phyloP scores from a whole-genome alignment of 2,797 vertebrate species.

The Cirrhinus molitorella region DNA sequence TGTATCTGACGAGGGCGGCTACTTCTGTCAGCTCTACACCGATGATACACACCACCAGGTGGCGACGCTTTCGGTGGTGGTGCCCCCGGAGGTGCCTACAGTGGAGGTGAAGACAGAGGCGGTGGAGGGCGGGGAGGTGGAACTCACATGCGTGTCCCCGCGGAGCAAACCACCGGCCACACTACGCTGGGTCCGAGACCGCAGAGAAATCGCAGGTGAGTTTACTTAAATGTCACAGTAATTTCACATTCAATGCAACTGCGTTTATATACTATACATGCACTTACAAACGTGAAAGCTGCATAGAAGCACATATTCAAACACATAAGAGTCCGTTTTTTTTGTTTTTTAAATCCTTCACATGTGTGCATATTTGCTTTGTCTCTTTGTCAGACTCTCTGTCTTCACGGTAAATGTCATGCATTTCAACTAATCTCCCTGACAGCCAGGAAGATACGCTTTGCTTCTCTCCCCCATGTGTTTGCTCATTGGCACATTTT shows the following conservation, averaged over 20 bases:
- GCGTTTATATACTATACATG: slow-evolving; percentile 28
- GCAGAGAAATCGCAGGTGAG: slow-evolving; percentile 86
- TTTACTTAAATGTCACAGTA: neutral
- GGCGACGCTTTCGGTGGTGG: slow-evolving; percentile 85
- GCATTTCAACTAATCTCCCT: slow-evolving; percentile 51
- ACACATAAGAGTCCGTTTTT: neutral
- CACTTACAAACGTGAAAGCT: slow-evolving; percentile 38
- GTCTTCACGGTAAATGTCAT: slow-evolving; percentile 34
- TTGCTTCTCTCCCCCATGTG: slow-evolving; percentile 11
- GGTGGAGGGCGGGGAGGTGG: slow-evolving; percentile 88
- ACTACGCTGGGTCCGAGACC: slow-evolving; percentile 88
- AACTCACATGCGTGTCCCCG: slow-evolving; percentile 85
- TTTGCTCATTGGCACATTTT: slow-evolving; percentile 20
- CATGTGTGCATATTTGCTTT: slow-evolving; percentile 11
- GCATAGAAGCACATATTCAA: slow-evolving; percentile 16
- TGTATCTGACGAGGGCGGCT: slow-evolving; percentile 90
- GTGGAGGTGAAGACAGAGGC: slow-evolving; percentile 89
- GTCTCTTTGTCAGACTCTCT: slow-evolving; percentile 20
- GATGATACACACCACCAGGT: slow-evolving; percentile 93
- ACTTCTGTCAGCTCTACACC: slow-evolving; percentile 94
- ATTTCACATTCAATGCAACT: neutral
- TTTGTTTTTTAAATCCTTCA: neutral
- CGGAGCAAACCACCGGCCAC: slow-evolving; percentile 87
- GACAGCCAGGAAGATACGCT: neutral
- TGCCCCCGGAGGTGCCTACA: slow-evolving; percentile 85